These are phyloP conservation scores for Drosophila sp. DNA, from an alignment of 1,140 invertebrate genomes.

Conservation along the genomic window DNA sequence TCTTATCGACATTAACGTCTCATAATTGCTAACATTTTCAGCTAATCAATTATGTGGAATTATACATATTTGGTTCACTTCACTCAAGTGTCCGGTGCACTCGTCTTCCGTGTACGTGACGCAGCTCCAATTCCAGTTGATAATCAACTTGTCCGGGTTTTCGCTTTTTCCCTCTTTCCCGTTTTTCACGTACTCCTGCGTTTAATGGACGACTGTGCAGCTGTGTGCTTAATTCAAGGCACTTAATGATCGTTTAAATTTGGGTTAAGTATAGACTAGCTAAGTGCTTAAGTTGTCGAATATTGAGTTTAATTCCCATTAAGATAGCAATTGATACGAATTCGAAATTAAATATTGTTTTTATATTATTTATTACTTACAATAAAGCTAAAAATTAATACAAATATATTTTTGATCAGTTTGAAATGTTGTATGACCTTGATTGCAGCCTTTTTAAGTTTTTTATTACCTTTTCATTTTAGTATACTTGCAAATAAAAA, in stretches of 20 bases:
- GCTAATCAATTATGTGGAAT: conserved; percentile 71
- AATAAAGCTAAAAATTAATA: too few relatives aligned
- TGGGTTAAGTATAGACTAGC: conserved; percentile 14
- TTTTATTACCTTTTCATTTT: too few relatives aligned
- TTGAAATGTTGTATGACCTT: too few relatives aligned
- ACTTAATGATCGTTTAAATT: conserved; percentile 50
- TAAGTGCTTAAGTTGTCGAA: not conserved
- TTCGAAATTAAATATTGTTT: too few relatives aligned
- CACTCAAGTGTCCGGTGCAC: conserved; percentile 22
- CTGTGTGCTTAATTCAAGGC: conserved; percentile 33
- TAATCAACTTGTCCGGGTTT: conserved; percentile 24
- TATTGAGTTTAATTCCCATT: not conserved
- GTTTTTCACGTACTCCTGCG: not conserved
- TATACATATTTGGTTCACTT: conserved; percentile 58
- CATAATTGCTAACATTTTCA: conserved; percentile 64
- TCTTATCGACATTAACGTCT: conserved; percentile 35
- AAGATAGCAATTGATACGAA: not conserved
- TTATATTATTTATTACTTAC: too few relatives aligned
- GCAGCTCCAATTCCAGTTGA: conserved; percentile 20
- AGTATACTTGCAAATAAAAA: too few relatives aligned
- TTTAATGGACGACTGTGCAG: not conserved
- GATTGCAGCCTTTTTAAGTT: too few relatives aligned
- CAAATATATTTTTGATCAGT: too few relatives aligned
- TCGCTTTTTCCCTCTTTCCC: too few relatives aligned
- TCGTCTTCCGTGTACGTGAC: conserved; percentile 37